Base-by-base conservation (phyloP, 2,797 vertebrate species). In the Pangasius djambal region DNA sequence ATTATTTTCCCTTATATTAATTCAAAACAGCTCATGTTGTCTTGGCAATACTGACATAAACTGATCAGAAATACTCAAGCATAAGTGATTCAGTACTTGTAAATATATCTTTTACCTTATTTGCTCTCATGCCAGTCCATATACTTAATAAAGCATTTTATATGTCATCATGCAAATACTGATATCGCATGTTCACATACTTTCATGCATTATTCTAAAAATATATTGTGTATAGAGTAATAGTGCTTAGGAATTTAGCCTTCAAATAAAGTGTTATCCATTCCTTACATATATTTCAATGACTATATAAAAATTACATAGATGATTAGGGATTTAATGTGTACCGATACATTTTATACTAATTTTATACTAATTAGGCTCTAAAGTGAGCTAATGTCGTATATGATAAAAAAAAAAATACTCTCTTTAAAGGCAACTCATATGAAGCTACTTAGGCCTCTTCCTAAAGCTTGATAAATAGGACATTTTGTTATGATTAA, bases 401-500 rank as follows among this genome's bases (percentile, higher is more conserved):
- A 2, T 81, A 37, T 57, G 16, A 3, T 6, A 1, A 22, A 1
- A 22, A 22, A 12, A 31, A 22, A 78, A 78, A 34, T 3, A 12
- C 57, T 40, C 78, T 59, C 57, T 25, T 28, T 82, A 3, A 31
- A 61, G 34, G 22, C 28, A 0, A 61, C 81, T 50, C 15, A 74
- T 74, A 18, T 77, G 87, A 44, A 57, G 48, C 77, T 65, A 63
- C 44, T 48, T 86, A 84, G 22, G 84, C 50, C 22, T 28, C 84
- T 89, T 48, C 72, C 81, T 89, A 25, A 67, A 83, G 65, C 40
- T 89, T 81, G 69, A 89, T 87, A 85, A 89, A 87, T 89, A 79
- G 61, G 67, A 67, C 61, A 48, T 85, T 84, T 89, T 87, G 82
- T 84, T 78, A 69, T 40, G 97, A 94, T 90, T 87, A 59, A 88